phyloP scores from a whole-genome alignment of 2,797 vertebrate genomes.

The Coranthus polyacanthus region DNA sequence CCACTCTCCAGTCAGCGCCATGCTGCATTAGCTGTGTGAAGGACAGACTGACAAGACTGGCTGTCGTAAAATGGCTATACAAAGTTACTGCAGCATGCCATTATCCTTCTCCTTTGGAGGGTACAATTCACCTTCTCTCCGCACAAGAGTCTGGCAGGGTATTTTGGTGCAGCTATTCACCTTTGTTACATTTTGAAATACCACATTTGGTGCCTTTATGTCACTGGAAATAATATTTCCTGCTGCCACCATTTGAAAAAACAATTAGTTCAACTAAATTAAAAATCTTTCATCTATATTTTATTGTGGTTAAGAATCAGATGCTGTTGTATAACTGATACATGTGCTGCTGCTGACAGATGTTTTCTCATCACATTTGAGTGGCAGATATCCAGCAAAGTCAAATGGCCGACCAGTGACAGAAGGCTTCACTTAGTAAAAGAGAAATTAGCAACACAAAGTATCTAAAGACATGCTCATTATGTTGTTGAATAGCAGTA shows the following conservation, averaged over 20 bases:
- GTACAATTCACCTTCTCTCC: conserved; percentile 29
- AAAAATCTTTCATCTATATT: background rate
- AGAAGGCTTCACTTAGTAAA: too few species aligned
- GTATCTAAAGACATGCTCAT: too few species aligned
- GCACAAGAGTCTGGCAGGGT: conserved; percentile 1
- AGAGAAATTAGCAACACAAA: too few species aligned
- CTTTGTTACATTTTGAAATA: conserved; percentile 1
- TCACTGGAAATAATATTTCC: background rate
- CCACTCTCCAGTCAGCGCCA: conserved; percentile 34
- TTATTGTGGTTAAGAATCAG: too few species aligned
- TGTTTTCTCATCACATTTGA: too few species aligned
- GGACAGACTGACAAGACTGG: conserved; percentile 54
- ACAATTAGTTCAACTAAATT: too few species aligned
- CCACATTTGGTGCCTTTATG: background rate
- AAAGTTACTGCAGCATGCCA: conserved; percentile 55
- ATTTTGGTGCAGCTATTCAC: conserved; percentile 16
- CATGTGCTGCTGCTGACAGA: background rate
- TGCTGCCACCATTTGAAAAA: too few species aligned
- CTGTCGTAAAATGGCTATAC: conserved; percentile 49
- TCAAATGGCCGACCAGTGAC: too few species aligned
- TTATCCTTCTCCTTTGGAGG: conserved; percentile 41
- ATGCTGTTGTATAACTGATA: too few species aligned
- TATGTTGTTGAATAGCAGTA: too few species aligned
- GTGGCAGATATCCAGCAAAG: too few species aligned
- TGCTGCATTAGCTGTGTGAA: conserved; percentile 63